Evolutionary conservation across 2,888 invertebrate genomes (phyloP).

Genomic region (Syritta pipiens): DNA sequence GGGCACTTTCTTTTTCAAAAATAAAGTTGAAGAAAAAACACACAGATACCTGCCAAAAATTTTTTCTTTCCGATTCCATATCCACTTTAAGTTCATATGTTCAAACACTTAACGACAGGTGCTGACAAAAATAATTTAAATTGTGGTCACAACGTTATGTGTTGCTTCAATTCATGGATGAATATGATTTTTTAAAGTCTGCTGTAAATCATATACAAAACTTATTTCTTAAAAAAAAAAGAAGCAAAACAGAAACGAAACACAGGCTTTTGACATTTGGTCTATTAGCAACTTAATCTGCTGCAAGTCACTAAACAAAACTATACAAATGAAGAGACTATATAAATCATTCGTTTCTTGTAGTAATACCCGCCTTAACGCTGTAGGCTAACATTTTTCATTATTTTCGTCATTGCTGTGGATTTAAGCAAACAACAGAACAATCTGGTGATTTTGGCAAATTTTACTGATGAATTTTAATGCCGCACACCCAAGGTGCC

Average conservation of each 20-base stretch:
- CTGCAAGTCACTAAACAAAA: not conserved
- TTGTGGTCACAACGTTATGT: not conserved
- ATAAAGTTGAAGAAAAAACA: not conserved
- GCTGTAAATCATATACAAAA: no score
- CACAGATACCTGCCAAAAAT: constrained; percentile 16
- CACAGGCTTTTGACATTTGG: not conserved
- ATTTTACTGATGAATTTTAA: constrained; percentile 27
- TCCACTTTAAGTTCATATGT: no score
- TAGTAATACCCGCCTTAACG: no score
- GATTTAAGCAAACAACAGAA: constrained; percentile 37
- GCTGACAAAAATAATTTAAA: not conserved
- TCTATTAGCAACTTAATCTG: not conserved
- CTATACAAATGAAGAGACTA: no score
- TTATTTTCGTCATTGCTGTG: constrained; percentile 34
- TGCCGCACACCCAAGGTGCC: constrained; percentile 32
- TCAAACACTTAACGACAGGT: constrained; percentile 17
- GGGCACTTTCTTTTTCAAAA: constrained; percentile 37
- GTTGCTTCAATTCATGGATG: not conserved
- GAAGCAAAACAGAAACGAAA: no score
- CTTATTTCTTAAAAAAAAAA: no score
- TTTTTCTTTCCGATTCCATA: no score
- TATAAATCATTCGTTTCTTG: no score
- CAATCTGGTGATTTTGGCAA: constrained; percentile 53
- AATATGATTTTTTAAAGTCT: not conserved
- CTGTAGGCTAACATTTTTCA: no score